These are phyloP conservation scores for Pomacea maculata DNA, from an alignment of 1,140 invertebrate species.

Conservation along the genomic window DNA sequence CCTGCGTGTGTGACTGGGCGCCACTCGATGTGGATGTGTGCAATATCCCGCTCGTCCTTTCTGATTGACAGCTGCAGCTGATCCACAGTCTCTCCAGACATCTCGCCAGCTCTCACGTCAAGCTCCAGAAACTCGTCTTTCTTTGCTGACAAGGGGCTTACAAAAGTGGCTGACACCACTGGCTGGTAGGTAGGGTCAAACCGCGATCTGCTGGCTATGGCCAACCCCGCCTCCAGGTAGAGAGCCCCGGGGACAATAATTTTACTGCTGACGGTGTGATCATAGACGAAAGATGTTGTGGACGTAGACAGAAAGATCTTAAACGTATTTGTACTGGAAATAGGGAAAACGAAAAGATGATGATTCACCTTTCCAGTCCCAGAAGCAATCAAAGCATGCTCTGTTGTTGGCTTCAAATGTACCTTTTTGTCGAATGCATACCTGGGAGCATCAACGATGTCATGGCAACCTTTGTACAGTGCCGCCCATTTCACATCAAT, in stretches of 20 bases:
- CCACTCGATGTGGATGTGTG: too few relatives aligned
- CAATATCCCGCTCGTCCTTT: too few relatives aligned
- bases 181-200: too few relatives aligned
- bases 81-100: too few relatives aligned
- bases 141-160: too few relatives aligned
- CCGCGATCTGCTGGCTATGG: slow-evolving; percentile 6
- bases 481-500: slow-evolving; percentile 31
- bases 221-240: slow-evolving; percentile 31
- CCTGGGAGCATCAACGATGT: slow-evolving; percentile 22
- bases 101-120: too few relatives aligned
- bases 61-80: too few relatives aligned
- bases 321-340: background rate
- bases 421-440: slow-evolving; percentile 27
- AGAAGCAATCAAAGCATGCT: background rate
- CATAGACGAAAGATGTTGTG: slow-evolving; percentile 25
- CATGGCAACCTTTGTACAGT: slow-evolving; percentile 6
- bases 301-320: slow-evolving; percentile 19
- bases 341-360: slow-evolving; percentile 8
- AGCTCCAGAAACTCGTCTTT: too few relatives aligned
- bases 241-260: slow-evolving; percentile 33
- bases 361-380: background rate
- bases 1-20: background rate
- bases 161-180: too few relatives aligned
- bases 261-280: slow-evolving; percentile 25
- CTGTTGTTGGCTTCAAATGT: background rate